A percentile compares a stretch with the other conserved stretches of the same genome.
Evolutionary conservation across 2,113 vertebrate genomes (phyloP).

Genomic region (Oostethus manadensis): DNA sequence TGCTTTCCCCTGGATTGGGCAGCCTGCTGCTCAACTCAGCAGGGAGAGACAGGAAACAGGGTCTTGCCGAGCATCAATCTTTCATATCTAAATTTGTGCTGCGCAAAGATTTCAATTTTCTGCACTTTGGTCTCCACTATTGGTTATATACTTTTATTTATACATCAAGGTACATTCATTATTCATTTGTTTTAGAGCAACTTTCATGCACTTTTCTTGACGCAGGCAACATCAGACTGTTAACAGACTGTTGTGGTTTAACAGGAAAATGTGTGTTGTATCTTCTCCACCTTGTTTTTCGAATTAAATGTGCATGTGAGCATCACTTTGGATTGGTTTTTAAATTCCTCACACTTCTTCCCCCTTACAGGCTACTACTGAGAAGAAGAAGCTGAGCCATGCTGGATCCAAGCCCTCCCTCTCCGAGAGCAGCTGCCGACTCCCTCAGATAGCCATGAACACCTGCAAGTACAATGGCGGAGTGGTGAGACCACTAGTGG

Average conservation of each 20-base stretch:
- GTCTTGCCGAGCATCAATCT: slow-evolving; percentile 53
- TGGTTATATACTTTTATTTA: slow-evolving; percentile 65
- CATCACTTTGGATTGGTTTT: slow-evolving; percentile 24
- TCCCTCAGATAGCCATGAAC: slow-evolving; percentile 88
- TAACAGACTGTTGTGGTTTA: not conserved
- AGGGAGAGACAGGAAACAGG: slow-evolving; percentile 42
- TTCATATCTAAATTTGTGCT: slow-evolving; percentile 62
- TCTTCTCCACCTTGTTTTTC: not conserved
- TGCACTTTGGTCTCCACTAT: slow-evolving; percentile 55
- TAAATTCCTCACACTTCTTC: slow-evolving; percentile 16
- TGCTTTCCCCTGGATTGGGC: slow-evolving; percentile 19
- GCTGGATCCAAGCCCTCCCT: slow-evolving; percentile 76
- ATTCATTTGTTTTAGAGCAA: slow-evolving; percentile 49
- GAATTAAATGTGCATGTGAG: not conserved
- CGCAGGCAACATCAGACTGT: not conserved
- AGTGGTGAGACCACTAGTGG: slow-evolving; percentile 78
- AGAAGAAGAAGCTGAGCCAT: slow-evolving; percentile 79
- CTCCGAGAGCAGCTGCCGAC: slow-evolving; percentile 71
- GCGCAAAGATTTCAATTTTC: slow-evolving; percentile 63
- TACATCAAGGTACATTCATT: slow-evolving; percentile 52
- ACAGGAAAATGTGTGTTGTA: not conserved
- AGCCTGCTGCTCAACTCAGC: slow-evolving; percentile 33
- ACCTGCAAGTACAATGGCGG: slow-evolving; percentile 86
- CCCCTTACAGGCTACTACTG: slow-evolving; percentile 67
- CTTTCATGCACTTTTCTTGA: not conserved